Evolutionary conservation across 2,888 invertebrate genomes (phyloP), one percentile per base, ranked within the genome.

Genomic region (Sminthurinus aureus): DNA sequence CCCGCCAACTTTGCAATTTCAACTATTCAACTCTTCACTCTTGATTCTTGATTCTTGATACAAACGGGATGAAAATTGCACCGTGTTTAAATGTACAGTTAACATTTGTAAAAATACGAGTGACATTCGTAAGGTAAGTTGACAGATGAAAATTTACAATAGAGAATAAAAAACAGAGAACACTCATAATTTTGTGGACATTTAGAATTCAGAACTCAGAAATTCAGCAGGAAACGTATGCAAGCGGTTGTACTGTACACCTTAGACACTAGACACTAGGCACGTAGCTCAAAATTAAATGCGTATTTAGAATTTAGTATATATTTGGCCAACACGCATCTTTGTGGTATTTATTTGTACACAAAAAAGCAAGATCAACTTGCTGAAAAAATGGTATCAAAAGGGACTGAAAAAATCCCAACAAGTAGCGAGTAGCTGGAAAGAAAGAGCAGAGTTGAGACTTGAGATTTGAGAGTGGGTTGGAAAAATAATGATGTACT

Each of bases 401-500:
- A 38, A 38, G 3, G 1, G 38, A 1, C 15, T 6, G 73, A 73
- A 24, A 73, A 73, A 73, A 73, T 73, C 24, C 24, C 8, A 1
- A 50, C 15, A 22, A 51, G 51, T 13, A 18, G 15, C 11, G 51
- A 51, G 51, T 50, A 51, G 50, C 26, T 0, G 50, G 26, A 38
- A 74, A 12, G 2, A 38, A 74, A 22, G n/a, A 69, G 2, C 15
- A 18, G 64, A 64, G 18, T 64, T 1, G n/a, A 58, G n/a, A n/a
- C n/a, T n/a, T 20, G 11, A n/a, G n/a, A n/a, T n/a, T n/a, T n/a
- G n/a, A n/a, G 69, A 69, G 69, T 69, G 20, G 69, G 69, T 22
- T 69, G 69, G 64, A 22, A 69, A 74, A 75, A 20, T 75, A 75
- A 75, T 75, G 75, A 75, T 75, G 51, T 75, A 51, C 50, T 50